Percentiles rank a stretch among this genome's conserved stretches.
These are phyloP conservation scores for Takifugu ocellatus DNA, from an alignment of 2,797 vertebrate species.

Conservation along the genomic window DNA sequence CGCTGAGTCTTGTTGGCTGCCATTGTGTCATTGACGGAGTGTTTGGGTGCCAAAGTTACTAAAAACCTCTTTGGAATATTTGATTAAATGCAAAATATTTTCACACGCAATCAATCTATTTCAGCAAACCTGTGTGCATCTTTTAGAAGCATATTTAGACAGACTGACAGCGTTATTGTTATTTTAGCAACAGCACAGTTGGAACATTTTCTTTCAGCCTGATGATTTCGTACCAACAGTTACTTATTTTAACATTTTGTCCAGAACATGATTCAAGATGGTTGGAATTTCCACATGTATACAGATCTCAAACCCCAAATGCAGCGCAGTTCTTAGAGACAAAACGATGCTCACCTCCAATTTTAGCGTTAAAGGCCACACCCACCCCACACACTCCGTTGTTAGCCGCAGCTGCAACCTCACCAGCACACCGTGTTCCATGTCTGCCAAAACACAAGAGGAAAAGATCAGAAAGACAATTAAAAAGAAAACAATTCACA, in stretches of 20 bases:
- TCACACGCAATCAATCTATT: constrained; percentile 29
- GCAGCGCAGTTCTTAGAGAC: neutral
- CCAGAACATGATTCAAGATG: too few relatives aligned
- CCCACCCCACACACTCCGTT: constrained; percentile 93
- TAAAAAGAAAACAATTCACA: neutral
- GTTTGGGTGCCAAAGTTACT: constrained; percentile 40
- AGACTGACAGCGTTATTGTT: constrained; percentile 31
- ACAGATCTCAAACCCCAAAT: too few relatives aligned
- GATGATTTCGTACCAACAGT: constrained; percentile 5
- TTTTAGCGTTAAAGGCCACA: constrained; percentile 90
- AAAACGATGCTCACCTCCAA: constrained; percentile 76
- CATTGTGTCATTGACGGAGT: constrained; percentile 60
- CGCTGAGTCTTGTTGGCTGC: constrained; percentile 64
- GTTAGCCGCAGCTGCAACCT: constrained; percentile 91
- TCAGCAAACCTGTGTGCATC: constrained; percentile 7
- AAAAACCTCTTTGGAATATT: constrained; percentile 48
- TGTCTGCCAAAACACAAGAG: constrained; percentile 75
- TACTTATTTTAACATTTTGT: too few relatives aligned
- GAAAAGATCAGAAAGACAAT: neutral
- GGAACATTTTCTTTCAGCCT: constrained; percentile 14
- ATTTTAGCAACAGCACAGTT: constrained; percentile 13
- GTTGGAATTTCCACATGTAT: too few relatives aligned
- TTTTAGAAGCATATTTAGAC: constrained; percentile 20
- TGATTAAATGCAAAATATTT: constrained; percentile 30
- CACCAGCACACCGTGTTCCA: constrained; percentile 93